Evolutionary conservation across 2,888 invertebrate species (phyloP).

Genomic region (Ormyrus nitidulus): DNA sequence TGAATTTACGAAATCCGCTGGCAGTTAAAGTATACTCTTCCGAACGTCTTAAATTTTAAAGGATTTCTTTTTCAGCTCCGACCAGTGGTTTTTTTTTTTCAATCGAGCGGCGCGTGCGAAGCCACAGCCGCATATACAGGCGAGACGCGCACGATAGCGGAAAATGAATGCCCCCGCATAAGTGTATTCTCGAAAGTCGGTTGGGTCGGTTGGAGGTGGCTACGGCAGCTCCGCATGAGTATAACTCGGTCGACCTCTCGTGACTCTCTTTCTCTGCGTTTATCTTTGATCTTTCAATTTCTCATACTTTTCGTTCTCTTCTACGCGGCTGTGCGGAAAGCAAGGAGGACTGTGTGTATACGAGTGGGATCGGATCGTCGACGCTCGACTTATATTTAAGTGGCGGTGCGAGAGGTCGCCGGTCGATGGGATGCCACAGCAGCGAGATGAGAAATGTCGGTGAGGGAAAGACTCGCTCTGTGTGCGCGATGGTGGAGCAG

Average conservation of each 20-base stretch:
- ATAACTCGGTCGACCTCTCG: conserved; percentile 69
- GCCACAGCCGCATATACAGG: background rate
- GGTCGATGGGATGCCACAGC: conserved; percentile 20
- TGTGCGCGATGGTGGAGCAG: conserved; percentile 13
- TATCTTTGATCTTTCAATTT: conserved; percentile 72
- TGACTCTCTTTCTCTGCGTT: conserved; percentile 60
- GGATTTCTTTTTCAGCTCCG: background rate
- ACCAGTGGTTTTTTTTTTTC: conserved; percentile 12
- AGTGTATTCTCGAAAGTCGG: conserved; percentile 69
- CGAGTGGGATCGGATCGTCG: conserved; percentile 34
- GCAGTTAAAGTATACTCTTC: too few species aligned
- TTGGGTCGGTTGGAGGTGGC: background rate
- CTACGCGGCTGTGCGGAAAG: conserved; percentile 34
- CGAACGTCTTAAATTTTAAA: conserved; percentile 2
- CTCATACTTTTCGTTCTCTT: conserved; percentile 64
- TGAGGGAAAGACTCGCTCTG: background rate
- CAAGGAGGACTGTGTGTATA: conserved; percentile 8
- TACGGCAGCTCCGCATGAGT: conserved; percentile 57
- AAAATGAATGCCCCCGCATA: conserved; percentile 70
- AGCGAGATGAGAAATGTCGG: background rate
- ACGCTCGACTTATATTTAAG: conserved; percentile 41
- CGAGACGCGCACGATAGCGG: conserved; percentile 63
- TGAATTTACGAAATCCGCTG: too few species aligned
- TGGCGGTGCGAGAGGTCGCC: background rate
- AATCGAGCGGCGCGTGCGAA: conserved; percentile 37